These are phyloP conservation scores for Keiferia lycopersicella DNA, from an alignment of 2,888 invertebrate species.

Conservation along the genomic window DNA sequence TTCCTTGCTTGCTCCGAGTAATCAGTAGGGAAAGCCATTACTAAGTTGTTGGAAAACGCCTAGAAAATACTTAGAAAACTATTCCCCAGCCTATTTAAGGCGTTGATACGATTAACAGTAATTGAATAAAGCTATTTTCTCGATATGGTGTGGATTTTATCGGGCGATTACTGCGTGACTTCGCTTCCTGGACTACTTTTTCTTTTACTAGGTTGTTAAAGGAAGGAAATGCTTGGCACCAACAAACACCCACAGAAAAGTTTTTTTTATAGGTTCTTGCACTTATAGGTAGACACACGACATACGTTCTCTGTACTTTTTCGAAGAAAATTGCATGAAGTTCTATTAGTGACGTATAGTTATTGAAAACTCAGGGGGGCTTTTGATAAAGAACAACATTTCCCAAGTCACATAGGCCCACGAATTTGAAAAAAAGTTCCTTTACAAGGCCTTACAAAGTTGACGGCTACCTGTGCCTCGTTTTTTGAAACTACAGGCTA, in stretches of 20 bases:
- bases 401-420: too few species aligned
- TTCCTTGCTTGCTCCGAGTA: conserved; percentile 3
- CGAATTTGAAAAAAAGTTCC: too few species aligned
- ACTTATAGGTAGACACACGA: too few species aligned
- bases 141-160: conserved; percentile 15
- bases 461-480: too few species aligned
- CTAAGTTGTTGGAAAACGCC: conserved; percentile 26
- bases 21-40: conserved; percentile 28
- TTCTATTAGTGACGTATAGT: too few species aligned
- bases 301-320: too few species aligned
- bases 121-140: conserved; percentile 30
- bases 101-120: conserved; percentile 25
- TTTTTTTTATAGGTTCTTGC: not conserved
- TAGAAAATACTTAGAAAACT: conserved; percentile 25
- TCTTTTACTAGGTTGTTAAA: not conserved
- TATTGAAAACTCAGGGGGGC: too few species aligned
- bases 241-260: not conserved
- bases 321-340: too few species aligned
- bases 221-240: not conserved
- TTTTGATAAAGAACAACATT: too few species aligned
- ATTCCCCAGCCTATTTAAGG: conserved; percentile 21
- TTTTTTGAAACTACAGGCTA: too few species aligned
- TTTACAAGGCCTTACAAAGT: too few species aligned
- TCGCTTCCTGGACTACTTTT: conserved; percentile 23
- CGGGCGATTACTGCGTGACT: conserved; percentile 7